Evolutionary conservation across 1,140 invertebrate genomes (phyloP).

Genomic region (Scaptodrosophila lebanonensis): DNA sequence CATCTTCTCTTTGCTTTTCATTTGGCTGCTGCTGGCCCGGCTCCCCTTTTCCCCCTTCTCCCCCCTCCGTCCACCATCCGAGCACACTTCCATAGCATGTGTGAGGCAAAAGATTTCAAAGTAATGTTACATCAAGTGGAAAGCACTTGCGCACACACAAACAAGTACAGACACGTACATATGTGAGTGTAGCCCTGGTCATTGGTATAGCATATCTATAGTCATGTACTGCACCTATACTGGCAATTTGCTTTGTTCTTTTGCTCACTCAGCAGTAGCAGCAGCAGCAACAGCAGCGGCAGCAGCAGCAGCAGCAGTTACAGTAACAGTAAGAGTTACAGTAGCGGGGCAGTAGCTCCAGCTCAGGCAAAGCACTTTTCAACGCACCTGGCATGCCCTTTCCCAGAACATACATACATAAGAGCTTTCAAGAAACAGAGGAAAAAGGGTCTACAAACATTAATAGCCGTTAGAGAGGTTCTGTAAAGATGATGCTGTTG

Average conservation of each 20-base stretch:
- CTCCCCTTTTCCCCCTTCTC: background rate
- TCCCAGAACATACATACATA: no score
- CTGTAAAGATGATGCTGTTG: no score
- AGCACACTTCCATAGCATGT: background rate
- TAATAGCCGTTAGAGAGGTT: no score
- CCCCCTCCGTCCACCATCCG: background rate
- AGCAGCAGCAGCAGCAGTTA: no score
- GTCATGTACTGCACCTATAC: constrained; percentile 27
- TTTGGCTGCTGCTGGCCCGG: constrained; percentile 40
- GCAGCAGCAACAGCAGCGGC: constrained; percentile 37
- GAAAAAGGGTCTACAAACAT: no score
- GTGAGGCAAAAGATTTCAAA: constrained; percentile 66
- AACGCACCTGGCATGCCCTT: no score
- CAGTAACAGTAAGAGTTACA: no score
- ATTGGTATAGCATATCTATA: constrained; percentile 3
- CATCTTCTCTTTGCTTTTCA: constrained; percentile 73
- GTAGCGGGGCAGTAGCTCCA: no score
- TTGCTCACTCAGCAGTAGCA: constrained; percentile 62
- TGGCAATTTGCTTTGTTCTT: constrained; percentile 64
- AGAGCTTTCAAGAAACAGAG: no score
- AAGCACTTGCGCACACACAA: constrained; percentile 59
- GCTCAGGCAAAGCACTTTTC: no score
- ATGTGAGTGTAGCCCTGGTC: background rate
- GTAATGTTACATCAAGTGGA: constrained; percentile 75
- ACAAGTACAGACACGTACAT: constrained; percentile 11